Evolutionary conservation across 2,113 vertebrate species (phyloP).

Genomic region (Brachypodius melanocephalos): DNA sequence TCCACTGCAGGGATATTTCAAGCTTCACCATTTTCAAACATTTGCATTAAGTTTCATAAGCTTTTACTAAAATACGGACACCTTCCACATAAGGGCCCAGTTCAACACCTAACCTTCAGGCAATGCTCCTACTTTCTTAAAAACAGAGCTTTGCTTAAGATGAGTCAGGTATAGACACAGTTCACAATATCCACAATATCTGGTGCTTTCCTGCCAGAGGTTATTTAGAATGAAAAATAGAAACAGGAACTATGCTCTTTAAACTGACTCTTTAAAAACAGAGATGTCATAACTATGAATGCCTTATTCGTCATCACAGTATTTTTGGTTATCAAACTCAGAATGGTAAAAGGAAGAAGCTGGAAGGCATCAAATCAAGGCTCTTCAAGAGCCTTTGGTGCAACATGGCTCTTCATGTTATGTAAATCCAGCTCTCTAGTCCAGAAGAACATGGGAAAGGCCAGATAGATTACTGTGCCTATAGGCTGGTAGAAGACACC

Average conservation of each 20-base stretch:
- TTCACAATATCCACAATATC: not conserved
- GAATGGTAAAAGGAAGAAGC: not conserved
- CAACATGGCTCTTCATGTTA: not conserved
- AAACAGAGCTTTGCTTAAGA: not conserved
- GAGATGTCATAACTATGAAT: not conserved
- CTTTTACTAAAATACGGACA: not conserved
- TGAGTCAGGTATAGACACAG: not conserved
- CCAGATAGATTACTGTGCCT: not conserved
- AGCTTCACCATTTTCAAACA: not conserved
- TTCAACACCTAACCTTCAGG: not conserved
- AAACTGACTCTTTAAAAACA: not conserved
- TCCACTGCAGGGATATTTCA: not conserved
- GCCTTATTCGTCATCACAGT: not conserved
- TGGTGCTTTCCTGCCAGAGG: not conserved
- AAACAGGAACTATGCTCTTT: not conserved
- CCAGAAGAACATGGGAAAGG: not conserved
- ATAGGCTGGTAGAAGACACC: not conserved
- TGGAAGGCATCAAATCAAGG: not conserved
- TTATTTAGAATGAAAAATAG: not conserved
- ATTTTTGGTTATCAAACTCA: not conserved
- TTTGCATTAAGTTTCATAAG: not conserved
- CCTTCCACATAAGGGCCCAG: not conserved
- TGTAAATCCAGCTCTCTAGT: not conserved
- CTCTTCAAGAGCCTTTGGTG: not conserved
- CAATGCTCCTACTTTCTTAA: not conserved